phyloP scores from a whole-genome alignment of 2,797 vertebrate species.

The Coendou prehensilis region DNA sequence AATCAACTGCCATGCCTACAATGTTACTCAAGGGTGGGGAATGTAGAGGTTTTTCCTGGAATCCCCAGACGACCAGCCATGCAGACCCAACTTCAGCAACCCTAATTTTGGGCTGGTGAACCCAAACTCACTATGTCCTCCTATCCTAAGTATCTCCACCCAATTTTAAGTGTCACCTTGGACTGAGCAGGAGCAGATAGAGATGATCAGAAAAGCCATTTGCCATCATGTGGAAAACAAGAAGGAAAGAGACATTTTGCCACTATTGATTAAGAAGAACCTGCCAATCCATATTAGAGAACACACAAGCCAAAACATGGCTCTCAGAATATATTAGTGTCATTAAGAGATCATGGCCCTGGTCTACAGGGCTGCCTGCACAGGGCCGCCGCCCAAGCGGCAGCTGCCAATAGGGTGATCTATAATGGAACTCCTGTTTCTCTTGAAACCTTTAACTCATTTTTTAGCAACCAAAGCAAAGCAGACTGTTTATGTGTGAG shows the following conservation, averaged over 20 bases:
- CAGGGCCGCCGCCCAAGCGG: background rate
- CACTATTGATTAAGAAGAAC: conserved; percentile 64
- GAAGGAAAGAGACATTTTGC: conserved; percentile 73
- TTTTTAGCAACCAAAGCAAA: conserved; percentile 36
- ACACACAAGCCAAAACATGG: conserved; percentile 60
- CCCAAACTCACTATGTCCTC: background rate
- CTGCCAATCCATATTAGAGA: conserved; percentile 61
- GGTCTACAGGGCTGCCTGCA: fast-evolving
- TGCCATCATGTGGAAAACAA: background rate
- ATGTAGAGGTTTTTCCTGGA: background rate
- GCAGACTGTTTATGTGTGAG: background rate
- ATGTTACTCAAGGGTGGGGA: no score
- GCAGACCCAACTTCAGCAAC: no score
- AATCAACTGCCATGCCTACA: background rate
- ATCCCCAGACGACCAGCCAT: background rate
- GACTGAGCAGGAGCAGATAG: background rate
- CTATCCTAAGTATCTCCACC: background rate
- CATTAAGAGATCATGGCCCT: conserved; percentile 8
- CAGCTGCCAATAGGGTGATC: background rate
- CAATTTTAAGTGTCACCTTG: conserved; percentile 19
- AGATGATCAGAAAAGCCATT: background rate
- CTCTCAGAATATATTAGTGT: conserved; percentile 30
- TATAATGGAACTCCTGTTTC: background rate
- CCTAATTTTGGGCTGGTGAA: background rate
- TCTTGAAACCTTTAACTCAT: conserved; percentile 36